Conservation (phyloP, 2,797 vertebrate genomes). For the Danio jaintianensis region DNA sequence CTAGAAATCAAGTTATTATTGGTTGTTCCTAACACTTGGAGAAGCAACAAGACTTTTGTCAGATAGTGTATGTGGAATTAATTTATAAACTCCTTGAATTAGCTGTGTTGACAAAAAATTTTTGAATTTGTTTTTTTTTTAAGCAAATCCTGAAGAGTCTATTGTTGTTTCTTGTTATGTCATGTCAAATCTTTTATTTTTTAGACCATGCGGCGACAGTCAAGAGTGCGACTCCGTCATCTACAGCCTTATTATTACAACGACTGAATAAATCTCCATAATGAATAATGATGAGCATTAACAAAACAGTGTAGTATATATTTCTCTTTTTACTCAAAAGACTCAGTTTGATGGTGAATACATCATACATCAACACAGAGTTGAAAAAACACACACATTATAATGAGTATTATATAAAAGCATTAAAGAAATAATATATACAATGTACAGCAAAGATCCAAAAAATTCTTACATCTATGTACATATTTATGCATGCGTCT, state of each 20-base stretch:
- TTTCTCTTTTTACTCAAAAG: conserved; percentile 23
- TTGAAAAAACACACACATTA: neutral
- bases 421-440: conserved; percentile 19
- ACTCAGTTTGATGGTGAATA: neutral
- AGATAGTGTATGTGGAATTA: too few species aligned
- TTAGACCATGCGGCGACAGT: neutral
- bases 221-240: neutral
- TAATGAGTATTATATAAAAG: neutral
- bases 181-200: neutral
- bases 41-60: too few species aligned
- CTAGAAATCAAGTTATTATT: too few species aligned
- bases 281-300: neutral
- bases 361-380: neutral
- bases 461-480: conserved; percentile 11
- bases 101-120: neutral
- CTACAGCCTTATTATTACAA: conserved; percentile 32
- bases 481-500: conserved; percentile 11
- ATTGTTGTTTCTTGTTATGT: too few species aligned
- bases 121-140: neutral
- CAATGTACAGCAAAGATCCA: conserved; percentile 15
- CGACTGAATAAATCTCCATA: neutral
- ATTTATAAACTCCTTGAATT: neutral
- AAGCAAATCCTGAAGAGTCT: neutral
- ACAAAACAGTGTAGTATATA: neutral
- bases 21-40: too few species aligned